phyloP scores from a whole-genome alignment of 1,140 invertebrate species.

The Druon quercuslanigerum region DNA sequence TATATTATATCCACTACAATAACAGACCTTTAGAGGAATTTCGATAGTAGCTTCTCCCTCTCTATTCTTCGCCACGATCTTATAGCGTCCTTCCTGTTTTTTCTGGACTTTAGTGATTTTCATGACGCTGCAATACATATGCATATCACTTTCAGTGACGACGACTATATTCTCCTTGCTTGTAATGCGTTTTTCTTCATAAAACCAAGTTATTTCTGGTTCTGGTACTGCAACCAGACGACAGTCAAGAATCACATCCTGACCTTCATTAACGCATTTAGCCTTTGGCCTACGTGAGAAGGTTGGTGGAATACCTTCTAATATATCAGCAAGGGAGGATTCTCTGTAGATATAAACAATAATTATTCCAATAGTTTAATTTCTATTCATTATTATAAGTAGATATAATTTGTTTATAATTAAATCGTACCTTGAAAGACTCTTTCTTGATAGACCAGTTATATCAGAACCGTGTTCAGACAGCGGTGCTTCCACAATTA shows the following conservation, averaged over 20 bases:
- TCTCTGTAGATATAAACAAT: constrained; percentile 76
- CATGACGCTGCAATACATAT: constrained; percentile 90
- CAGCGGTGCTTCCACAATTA: constrained; percentile 89
- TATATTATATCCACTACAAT: constrained; percentile 13
- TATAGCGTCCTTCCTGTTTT: constrained; percentile 90
- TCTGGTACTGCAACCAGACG: constrained; percentile 92
- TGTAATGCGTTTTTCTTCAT: constrained; percentile 83
- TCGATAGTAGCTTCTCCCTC: constrained; percentile 91
- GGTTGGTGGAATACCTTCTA: constrained; percentile 95
- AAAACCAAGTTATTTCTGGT: constrained; percentile 90
- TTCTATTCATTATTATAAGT: neutral
- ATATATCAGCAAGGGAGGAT: constrained; percentile 91
- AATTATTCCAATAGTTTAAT: constrained; percentile 7
- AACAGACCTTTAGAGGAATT: constrained; percentile 85
- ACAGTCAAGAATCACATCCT: constrained; percentile 88
- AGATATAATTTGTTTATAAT: neutral
- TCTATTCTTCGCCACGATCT: constrained; percentile 90
- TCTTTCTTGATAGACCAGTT: constrained; percentile 86
- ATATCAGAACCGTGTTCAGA: constrained; percentile 92
- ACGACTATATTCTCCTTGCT: constrained; percentile 82
- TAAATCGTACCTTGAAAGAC: constrained; percentile 80
- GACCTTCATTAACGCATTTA: constrained; percentile 87
- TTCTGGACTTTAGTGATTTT: constrained; percentile 87
- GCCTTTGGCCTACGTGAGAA: constrained; percentile 91
- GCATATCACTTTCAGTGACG: constrained; percentile 88